Evolutionary conservation across 1,140 invertebrate genomes (phyloP).

Genomic region (Drosophila serrata): DNA sequence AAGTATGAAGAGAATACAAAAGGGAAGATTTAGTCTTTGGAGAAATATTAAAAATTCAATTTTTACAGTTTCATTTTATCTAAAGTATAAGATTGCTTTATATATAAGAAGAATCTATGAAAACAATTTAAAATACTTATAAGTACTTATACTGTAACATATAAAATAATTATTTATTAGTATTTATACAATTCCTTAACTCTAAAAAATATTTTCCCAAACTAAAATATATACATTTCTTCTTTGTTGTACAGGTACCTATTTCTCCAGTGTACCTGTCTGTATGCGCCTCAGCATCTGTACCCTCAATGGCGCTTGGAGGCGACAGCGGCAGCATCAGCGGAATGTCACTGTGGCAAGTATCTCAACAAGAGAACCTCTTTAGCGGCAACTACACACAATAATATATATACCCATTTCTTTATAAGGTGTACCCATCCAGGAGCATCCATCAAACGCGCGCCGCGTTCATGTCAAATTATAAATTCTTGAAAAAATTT

Average conservation of each 20-base stretch:
- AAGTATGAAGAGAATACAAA: too few species aligned
- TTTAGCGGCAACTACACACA: slow-evolving; percentile 24
- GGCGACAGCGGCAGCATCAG: slow-evolving; percentile 13
- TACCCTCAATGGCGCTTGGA: slow-evolving; percentile 32
- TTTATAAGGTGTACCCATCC: slow-evolving; percentile 9
- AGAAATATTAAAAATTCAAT: too few species aligned
- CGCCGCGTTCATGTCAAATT: slow-evolving; percentile 69
- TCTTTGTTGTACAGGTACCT: background rate
- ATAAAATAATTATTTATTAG: too few species aligned
- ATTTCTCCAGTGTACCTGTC: background rate
- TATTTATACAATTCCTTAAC: background rate
- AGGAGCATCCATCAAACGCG: slow-evolving; percentile 72
- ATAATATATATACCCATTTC: background rate
- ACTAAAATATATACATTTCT: background rate
- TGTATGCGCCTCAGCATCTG: background rate
- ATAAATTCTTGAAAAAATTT: slow-evolving; percentile 70
- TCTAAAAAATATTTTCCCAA: background rate
- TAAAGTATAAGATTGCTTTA: too few species aligned
- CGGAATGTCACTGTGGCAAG: slow-evolving; percentile 48
- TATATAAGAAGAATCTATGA: too few species aligned
- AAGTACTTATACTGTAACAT: too few species aligned
- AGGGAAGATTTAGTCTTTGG: too few species aligned
- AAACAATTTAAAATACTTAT: too few species aligned
- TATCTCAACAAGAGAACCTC: slow-evolving; percentile 31
- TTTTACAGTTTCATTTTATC: too few species aligned